Conservation (phyloP, 2,888 invertebrate genomes). For the Andricus curvator region DNA sequence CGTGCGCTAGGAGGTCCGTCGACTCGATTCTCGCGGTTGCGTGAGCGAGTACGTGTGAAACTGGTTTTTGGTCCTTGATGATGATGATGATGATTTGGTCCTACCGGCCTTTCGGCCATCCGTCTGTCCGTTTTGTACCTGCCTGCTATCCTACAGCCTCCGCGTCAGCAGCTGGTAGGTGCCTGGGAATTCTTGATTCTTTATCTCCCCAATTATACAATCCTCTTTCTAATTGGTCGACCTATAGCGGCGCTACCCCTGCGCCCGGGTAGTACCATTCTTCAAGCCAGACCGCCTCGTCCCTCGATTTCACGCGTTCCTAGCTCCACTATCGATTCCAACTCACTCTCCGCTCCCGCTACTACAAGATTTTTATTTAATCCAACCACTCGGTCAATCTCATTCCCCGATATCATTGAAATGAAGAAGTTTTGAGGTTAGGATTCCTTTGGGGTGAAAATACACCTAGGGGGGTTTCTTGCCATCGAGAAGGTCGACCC, state of each 20-base stretch:
- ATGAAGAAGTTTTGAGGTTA: neutral
- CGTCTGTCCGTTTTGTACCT: slow-evolving; percentile 46
- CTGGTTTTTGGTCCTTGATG: slow-evolving; percentile 60
- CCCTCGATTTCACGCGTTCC: slow-evolving; percentile 48
- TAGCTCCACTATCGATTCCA: slow-evolving; percentile 41
- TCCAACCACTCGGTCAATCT: slow-evolving; percentile 12
- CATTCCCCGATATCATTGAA: slow-evolving; percentile 13
- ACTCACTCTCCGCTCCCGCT: slow-evolving; percentile 21
- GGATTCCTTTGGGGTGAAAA: neutral
- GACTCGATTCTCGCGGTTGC: slow-evolving; percentile 52
- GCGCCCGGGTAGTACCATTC: slow-evolving; percentile 39
- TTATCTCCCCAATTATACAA: slow-evolving; percentile 76
- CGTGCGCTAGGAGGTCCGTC: slow-evolving; percentile 24
- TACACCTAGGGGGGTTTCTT: neutral
- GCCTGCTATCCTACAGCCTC: slow-evolving; percentile 33
- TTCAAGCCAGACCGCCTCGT: slow-evolving; percentile 19
- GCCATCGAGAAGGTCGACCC: neutral
- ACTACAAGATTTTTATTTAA: neutral
- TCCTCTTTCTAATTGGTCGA: slow-evolving; percentile 72
- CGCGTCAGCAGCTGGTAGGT: slow-evolving; percentile 72
- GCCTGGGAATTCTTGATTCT: slow-evolving; percentile 74
- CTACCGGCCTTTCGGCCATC: slow-evolving; percentile 55
- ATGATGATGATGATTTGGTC: slow-evolving; percentile 57
- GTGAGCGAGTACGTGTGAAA: slow-evolving; percentile 58
- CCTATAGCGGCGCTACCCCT: slow-evolving; percentile 53